Evolutionary conservation across 2,113 vertebrate genomes (phyloP), one percentile per base, ranked within the genome.

Genomic region (Stictonetta naevosa): DNA sequence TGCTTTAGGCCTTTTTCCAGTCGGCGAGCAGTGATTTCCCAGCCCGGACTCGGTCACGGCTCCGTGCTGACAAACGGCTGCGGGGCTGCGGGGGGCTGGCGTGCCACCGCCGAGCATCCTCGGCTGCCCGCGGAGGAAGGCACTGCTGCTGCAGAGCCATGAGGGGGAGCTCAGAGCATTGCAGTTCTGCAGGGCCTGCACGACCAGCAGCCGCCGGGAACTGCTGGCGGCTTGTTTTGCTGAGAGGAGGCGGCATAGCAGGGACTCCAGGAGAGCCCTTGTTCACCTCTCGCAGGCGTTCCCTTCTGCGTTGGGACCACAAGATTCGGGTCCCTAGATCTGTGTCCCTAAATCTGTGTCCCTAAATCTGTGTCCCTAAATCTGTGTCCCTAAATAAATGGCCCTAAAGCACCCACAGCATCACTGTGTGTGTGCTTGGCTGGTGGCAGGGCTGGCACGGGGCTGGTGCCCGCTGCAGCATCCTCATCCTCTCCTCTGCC

Each of bases 121-220:
- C 33, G 42, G 42, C 31, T 33, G 56, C 31, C 56, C 4, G 13
- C 10, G 40, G 34, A 23, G 26, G 58, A 18, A 6, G 19, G 82
- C 73, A 63, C 46, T 73, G 92, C 83, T 53, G 59, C 86, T 0
- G 64, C 73, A 20, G 83, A 64, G 77, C 96, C 96, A 33, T 78
- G 76, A 95, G 96, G 71, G 95, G 96, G 95, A 96, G 96, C 96
- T 97, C 96, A 89, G 92, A 86, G 67, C 92, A 6, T 83, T 88
- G 76, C 56, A 26, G 50, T 75, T 58, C 25, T 26, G 72, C 40
- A 46, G 72, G 31, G 72, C 40, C 72, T 14, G 72, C 38, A 13
- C 13, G 18, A 31, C 55, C 34, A 4, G 72, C 40, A 16, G 38
- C 72, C 42, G 4, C 33, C 6, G 34, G 34, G 34, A 50, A 34